Base-by-base conservation (phyloP, 2,797 vertebrate genomes). In the Acanthopagrus latus region DNA sequence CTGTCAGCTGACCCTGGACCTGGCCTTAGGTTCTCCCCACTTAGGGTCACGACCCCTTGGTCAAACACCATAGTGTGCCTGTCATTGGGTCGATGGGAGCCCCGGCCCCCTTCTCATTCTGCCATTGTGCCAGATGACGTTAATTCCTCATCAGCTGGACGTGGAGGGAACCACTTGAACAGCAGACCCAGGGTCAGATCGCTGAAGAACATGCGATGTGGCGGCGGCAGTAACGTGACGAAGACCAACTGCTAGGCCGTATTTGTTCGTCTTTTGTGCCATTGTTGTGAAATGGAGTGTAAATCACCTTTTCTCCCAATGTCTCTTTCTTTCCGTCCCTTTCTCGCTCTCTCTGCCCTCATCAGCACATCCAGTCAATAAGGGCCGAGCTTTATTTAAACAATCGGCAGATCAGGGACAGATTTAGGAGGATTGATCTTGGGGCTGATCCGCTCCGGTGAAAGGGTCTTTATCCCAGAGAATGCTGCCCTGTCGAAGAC, bases 21-120 rank as follows among this genome's bases (percentile, higher is more conserved):
- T 86, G 83, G 85, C 85, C 81, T 79, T 66, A 85, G 79, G 84
- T 83, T 86, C 41, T 65, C 70, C 60, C 16, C 57, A 20, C 77
- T 74, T 55, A 1, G 80, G 84, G 89, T 86, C 87, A 44, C 7
- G 87, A 91, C 90, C 92, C 74, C 50, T 65, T 6, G 78, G 77
- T 91, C 90, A 92, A 91, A 85, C 86, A 80, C 80, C 88, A 87
- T 76, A 90, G 82, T 74, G 86, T 78, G 84, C 66, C 91, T 88
- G 91, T 94, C 88, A 90, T 51, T 4, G 72, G 85, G 89, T 94
- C 77, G 83, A 88, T 88, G 79, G 82, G 78, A 14, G 56, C 68
- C 62, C 56, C 59, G 66, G 59, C 54, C 78, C 44, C 87, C 74
- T 74, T 74, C 74, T 85, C 79, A 78, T 84, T 83, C 66, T 71